Percentiles rank a stretch among this genome's conserved stretches.
Evolutionary conservation across 2,113 vertebrate species (phyloP).

Genomic region (Tapirus terrestris): DNA sequence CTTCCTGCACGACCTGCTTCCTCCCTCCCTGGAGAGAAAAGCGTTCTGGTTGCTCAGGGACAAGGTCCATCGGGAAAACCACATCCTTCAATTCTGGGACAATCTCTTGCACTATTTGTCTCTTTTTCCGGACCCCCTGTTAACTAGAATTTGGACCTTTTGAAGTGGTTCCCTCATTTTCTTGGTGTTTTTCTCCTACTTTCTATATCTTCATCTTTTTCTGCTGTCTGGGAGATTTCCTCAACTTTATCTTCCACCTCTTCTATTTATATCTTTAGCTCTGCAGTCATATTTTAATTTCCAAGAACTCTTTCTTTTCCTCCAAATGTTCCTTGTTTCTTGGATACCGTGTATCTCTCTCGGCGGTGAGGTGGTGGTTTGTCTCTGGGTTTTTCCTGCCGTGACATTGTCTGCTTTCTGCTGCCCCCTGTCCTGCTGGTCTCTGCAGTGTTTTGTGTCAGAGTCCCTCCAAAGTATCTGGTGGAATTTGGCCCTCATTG

Average conservation of each 20-base stretch:
- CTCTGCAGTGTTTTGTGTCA: neutral
- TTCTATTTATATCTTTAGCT: neutral
- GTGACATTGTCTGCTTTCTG: neutral
- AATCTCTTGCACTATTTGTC: too few relatives aligned
- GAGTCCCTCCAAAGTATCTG: neutral
- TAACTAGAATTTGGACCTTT: neutral
- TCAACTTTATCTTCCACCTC: neutral
- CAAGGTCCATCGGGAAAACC: fast-evolving
- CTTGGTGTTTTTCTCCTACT: neutral
- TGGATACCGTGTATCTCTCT: fast-evolving
- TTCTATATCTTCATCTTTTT: neutral
- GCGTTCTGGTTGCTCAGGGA: fast-evolving
- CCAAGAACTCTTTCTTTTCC: neutral
- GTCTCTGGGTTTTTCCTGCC: neutral
- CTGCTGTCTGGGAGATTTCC: neutral
- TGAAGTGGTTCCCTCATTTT: neutral
- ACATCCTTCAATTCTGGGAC: neutral
- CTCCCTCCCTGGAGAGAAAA: neutral
- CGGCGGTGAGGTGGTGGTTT: fast-evolving
- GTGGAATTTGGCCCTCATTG: neutral
- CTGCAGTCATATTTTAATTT: neutral
- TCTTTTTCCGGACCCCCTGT: neutral
- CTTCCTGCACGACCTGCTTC: neutral
- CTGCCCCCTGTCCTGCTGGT: neutral
- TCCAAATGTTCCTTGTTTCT: neutral